Percentiles rank a stretch among this genome's conserved stretches.
phyloP scores from a whole-genome alignment of 2,888 invertebrate species.

The Hololepta plana region DNA sequence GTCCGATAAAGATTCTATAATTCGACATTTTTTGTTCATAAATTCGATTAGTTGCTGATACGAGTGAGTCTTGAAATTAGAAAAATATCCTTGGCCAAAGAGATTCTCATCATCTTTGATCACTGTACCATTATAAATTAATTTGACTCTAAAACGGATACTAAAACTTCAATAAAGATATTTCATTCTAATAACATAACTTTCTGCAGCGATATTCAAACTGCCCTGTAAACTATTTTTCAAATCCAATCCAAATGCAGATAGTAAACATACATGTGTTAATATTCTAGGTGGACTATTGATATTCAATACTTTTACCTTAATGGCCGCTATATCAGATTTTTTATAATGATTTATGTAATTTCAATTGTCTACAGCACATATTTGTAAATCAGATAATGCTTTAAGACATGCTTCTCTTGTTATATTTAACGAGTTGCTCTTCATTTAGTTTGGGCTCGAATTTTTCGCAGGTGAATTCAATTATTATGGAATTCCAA shows the following conservation, averaged over 20 bases:
- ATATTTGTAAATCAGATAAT: constrained; percentile 42
- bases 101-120: constrained; percentile 33
- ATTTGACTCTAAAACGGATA: constrained; percentile 35
- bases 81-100: constrained; percentile 36
- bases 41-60: too few species aligned
- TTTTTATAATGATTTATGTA: constrained; percentile 48
- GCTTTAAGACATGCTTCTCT: constrained; percentile 33
- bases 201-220: constrained; percentile 24
- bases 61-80: too few species aligned
- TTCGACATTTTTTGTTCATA: too few species aligned
- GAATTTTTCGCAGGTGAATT: too few species aligned
- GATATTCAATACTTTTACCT: constrained; percentile 42
- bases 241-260: constrained; percentile 34
- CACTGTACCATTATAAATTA: constrained; percentile 49
- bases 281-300: constrained; percentile 31
- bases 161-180: constrained; percentile 2
- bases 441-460: too few species aligned
- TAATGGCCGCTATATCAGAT: constrained; percentile 55
- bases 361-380: constrained; percentile 53
- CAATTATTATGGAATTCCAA: too few species aligned
- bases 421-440: constrained; percentile 30
- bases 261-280: constrained; percentile 37
- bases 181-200: constrained; percentile 23
- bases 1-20: too few species aligned
- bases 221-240: constrained; percentile 33